Percentiles rank a stretch among this genome's conserved stretches.
These are phyloP conservation scores for Diadumene lineata DNA, from an alignment of 92 coral and sea anemone genomes.

Conservation along the genomic window DNA sequence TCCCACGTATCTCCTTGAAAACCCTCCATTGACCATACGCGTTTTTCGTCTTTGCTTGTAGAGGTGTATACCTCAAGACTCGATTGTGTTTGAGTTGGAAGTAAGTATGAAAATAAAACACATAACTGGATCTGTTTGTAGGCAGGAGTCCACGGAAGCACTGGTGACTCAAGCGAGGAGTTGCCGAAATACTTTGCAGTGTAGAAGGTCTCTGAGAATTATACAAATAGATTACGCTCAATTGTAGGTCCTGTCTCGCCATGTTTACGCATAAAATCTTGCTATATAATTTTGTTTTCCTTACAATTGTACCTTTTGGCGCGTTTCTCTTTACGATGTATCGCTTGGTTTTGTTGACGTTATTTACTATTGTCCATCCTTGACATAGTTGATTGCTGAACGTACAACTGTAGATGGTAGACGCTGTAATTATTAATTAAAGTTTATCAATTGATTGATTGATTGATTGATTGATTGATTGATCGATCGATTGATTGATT, in stretches of 20 bases:
- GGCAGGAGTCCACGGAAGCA: slow-evolving; percentile 39
- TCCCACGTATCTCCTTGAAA: slow-evolving; percentile 19
- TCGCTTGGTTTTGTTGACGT: neutral
- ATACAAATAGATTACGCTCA: neutral
- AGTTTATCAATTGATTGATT: too few species aligned
- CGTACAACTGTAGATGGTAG: neutral
- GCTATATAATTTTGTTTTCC: too few species aligned
- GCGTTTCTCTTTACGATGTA: neutral
- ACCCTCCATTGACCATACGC: slow-evolving; percentile 16
- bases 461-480: too few species aligned
- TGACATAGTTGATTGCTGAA: neutral
- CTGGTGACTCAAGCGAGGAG: slow-evolving; percentile 20
- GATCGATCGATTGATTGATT: too few species aligned
- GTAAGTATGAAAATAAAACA: slow-evolving; percentile 47
- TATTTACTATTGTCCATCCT: neutral
- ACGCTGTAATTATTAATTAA: neutral
- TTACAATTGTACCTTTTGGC: neutral
- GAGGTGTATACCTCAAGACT: slow-evolving; percentile 12
- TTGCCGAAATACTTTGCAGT: slow-evolving; percentile 14
- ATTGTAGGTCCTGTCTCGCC: too few species aligned
- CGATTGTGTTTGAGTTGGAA: slow-evolving; percentile 28
- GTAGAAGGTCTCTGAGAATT: neutral
- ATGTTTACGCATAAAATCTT: too few species aligned
- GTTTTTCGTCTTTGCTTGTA: neutral
- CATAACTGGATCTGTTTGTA: slow-evolving; percentile 35